phyloP scores from a whole-genome alignment of 2,797 vertebrate species.

The Naso thynnoides region DNA sequence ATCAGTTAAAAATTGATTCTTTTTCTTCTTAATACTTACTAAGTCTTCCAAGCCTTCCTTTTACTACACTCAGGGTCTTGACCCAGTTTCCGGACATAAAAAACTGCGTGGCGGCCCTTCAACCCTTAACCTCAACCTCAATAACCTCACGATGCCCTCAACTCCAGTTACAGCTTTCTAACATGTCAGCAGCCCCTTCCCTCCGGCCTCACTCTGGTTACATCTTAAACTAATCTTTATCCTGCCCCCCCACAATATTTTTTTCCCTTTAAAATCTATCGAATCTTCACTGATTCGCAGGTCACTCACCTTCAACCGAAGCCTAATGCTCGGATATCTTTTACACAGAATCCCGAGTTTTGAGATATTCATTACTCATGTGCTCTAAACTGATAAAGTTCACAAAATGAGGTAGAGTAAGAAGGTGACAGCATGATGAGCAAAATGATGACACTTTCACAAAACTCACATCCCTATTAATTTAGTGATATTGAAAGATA shows the following conservation, averaged over 20 bases:
- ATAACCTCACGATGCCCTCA: constrained; percentile 22
- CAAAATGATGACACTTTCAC: constrained; percentile 20
- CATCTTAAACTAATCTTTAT: constrained; percentile 53
- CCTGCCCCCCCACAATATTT: constrained; percentile 1
- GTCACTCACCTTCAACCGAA: constrained; percentile 49
- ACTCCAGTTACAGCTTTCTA: constrained; percentile 57
- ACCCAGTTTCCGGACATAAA: constrained; percentile 39
- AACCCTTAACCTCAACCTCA: constrained; percentile 51
- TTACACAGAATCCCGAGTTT: constrained; percentile 30
- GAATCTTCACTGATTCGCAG: constrained; percentile 25
- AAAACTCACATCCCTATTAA: constrained; percentile 29
- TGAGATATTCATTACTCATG: constrained; percentile 29
- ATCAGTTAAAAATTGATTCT: constrained; percentile 8
- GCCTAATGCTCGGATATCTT: constrained; percentile 33
- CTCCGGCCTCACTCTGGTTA: constrained; percentile 42
- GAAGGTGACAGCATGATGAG: constrained; percentile 10
- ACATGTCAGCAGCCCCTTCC: constrained; percentile 7
- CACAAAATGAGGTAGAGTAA: constrained; percentile 11
- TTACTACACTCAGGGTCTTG: constrained; percentile 8
- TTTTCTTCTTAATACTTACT: constrained; percentile 40
- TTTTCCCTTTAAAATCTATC: constrained; percentile 35
- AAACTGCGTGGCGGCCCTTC: constrained; percentile 20
- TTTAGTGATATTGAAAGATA: constrained; percentile 16
- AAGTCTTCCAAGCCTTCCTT: constrained; percentile 15
- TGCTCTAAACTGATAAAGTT: constrained; percentile 24